Conservation (phyloP, 2,888 invertebrate genomes). For the Mylabris sibirica region DNA sequence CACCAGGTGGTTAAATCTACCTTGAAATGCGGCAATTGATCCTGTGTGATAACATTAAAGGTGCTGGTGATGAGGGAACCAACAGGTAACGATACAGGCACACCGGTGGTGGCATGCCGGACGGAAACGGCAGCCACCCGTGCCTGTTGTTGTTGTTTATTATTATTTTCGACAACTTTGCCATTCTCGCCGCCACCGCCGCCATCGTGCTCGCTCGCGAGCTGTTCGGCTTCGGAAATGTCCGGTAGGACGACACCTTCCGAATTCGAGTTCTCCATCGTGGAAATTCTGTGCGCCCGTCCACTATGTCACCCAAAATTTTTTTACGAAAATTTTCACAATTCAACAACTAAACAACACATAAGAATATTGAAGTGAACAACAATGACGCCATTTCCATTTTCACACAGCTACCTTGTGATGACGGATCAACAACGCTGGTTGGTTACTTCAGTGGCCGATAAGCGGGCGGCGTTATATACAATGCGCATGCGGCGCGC, state of each 20-base stretch:
- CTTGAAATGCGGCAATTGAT: constrained; percentile 83
- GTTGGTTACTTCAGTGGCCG: constrained; percentile 53
- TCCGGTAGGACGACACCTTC: constrained; percentile 75
- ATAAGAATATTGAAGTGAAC: not conserved
- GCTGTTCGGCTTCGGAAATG: constrained; percentile 75
- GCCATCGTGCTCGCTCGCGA: constrained; percentile 69
- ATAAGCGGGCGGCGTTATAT: constrained; percentile 53
- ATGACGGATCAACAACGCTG: constrained; percentile 49
- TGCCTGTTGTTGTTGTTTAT: constrained; percentile 44
- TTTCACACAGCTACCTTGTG: constrained; percentile 39
- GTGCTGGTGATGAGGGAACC: constrained; percentile 83
- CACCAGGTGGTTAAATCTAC: not conserved
- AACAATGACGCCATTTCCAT: constrained; percentile 43
- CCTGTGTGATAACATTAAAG: constrained; percentile 86
- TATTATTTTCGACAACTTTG: constrained; percentile 55
- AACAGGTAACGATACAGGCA: constrained; percentile 76
- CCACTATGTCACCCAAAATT: constrained; percentile 28
- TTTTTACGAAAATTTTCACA: constrained; percentile 16
- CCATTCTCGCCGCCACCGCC: constrained; percentile 65
- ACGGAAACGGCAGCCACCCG: constrained; percentile 57
- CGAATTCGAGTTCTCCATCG: constrained; percentile 65
- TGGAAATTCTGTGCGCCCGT: constrained; percentile 43
- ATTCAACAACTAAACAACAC: constrained; percentile 7
- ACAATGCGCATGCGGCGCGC: constrained; percentile 52
- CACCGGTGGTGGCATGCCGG: constrained; percentile 57